A percentile compares a stretch with the other conserved stretches of the same genome.
These are phyloP conservation scores for Nymphalis io DNA, from an alignment of 1,140 invertebrate genomes.

Conservation along the genomic window DNA sequence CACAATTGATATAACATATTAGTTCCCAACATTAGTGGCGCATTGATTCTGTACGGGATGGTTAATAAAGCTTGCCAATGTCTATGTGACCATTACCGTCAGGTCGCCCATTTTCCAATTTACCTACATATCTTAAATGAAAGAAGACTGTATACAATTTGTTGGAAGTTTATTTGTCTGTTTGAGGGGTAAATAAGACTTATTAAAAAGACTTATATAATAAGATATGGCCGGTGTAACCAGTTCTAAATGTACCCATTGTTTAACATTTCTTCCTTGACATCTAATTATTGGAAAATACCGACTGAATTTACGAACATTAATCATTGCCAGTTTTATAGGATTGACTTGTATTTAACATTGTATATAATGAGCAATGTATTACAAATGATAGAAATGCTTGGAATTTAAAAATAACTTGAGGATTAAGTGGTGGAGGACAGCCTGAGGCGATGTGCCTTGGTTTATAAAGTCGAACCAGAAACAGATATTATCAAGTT, in stretches of 20 bases:
- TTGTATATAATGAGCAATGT: slow-evolving; percentile 9
- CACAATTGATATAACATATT: no score
- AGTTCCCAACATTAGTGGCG: no score
- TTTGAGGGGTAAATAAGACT: not conserved
- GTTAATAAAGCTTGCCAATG: no score
- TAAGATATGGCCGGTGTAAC: not conserved
- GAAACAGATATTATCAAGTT: slow-evolving; percentile 7
- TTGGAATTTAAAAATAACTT: slow-evolving; percentile 32
- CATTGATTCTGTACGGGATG: no score
- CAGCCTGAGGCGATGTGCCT: slow-evolving; percentile 28
- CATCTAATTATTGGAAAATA: slow-evolving; percentile 15
- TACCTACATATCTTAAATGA: no score
- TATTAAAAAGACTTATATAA: not conserved
- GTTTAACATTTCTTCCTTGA: slow-evolving; percentile 19
- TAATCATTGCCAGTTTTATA: slow-evolving; percentile 19
- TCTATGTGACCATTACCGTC: no score
- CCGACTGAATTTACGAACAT: not conserved
- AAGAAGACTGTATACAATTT: no score
- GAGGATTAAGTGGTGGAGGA: slow-evolving; percentile 26
- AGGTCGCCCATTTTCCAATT: no score
- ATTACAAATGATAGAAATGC: slow-evolving; percentile 18
- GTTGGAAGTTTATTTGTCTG: no score
- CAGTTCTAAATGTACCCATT: slow-evolving; percentile 23
- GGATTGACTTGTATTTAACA: not conserved
- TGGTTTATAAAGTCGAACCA: slow-evolving; percentile 23